A percentile compares a stretch with the other conserved stretches of the same genome.
These are phyloP conservation scores for Anthoscopus minutus DNA, from an alignment of 2,113 vertebrate genomes.

Conservation along the genomic window DNA sequence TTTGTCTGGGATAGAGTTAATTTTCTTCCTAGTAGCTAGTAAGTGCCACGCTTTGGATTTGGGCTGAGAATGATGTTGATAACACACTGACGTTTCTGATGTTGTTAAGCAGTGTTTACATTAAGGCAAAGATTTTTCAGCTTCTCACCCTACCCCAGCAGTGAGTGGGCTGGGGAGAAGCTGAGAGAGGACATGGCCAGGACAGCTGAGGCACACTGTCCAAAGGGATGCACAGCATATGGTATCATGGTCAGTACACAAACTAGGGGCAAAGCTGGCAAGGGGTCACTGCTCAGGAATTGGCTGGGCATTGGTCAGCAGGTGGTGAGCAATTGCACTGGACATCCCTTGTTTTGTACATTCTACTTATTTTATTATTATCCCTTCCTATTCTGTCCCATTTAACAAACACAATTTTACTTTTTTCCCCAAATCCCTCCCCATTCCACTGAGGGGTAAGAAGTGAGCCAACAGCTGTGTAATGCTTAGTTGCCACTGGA, in stretches of 20 bases:
- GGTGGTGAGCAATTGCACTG: background rate
- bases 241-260: background rate
- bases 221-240: background rate
- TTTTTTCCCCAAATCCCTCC: background rate
- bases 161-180: background rate
- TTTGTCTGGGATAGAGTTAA: background rate
- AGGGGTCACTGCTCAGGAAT: background rate
- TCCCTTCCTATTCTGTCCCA: background rate
- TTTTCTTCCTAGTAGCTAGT: background rate
- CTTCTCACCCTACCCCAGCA: background rate
- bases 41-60: background rate
- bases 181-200: background rate
- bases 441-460: background rate
- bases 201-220: background rate
- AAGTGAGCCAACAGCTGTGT: background rate
- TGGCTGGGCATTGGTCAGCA: background rate
- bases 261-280: background rate
- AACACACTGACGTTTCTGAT: background rate
- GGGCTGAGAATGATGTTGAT: background rate
- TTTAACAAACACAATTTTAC: background rate
- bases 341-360: background rate
- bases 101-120: background rate
- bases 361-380: background rate
- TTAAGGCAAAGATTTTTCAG: background rate
- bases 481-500: background rate